Evolutionary conservation across 2,888 invertebrate genomes (phyloP), one percentile per base, ranked within the genome.

Genomic region (Hetaerina titia): DNA sequence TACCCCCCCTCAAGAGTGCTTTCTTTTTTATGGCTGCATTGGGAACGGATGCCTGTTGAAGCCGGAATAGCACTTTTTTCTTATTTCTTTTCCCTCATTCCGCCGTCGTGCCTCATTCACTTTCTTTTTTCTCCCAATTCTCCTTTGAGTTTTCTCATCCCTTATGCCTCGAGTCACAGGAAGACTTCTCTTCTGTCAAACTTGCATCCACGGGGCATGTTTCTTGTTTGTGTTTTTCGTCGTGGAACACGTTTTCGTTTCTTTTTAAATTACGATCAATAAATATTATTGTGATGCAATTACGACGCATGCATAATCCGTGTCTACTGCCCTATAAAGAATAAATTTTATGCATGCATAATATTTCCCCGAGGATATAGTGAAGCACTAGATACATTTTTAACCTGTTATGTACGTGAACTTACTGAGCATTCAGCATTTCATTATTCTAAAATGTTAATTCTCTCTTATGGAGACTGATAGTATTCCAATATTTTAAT

Each of bases 21-120:
- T 81, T 31, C n/a, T 81, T 81, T 81, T 74, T 81, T 81, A 81
- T 81, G 81, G 81, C 31, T 81, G 81, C 81, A 31, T 31, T 31
- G 15, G 81, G 25, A 25, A 81, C 25, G 31, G 25, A 15, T 31
- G 11, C 9, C 25, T 31, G 81, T n/a, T 81, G 25, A 81, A 31
- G 31, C 31, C 81, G 25, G 31, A 25, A 25, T 25, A 2, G 22
- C 22, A 81, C 7, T 31, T 31, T 81, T 31, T 81, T 81, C 13
- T 31, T 31, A 31, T 31, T 25, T 81, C 31, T 81, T 81, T 31
- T n/a, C 69, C 7, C 69, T n/a, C 69, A 22, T 69, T 17, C 17
- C 11, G 60, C 11, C 17, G 60, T 15, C 60, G 60, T 60, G 17
- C 60, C 60, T 17, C 60, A 45, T 45, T 45, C 45, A 45, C 45